Conservation (phyloP, 2,113 vertebrate species). For the Sinosuthora webbiana region DNA sequence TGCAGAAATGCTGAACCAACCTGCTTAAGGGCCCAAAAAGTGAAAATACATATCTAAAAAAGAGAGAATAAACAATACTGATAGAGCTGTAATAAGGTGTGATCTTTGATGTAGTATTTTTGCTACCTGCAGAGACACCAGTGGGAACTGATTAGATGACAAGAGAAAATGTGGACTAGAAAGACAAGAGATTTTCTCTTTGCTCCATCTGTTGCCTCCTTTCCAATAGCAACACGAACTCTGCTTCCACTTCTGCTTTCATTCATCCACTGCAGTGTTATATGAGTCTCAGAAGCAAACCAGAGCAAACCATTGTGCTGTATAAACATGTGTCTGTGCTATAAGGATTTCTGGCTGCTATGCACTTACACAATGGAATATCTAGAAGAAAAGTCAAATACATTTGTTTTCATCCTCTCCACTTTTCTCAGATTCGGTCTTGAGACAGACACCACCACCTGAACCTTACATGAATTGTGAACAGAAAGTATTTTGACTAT, state of each 20-base stretch:
- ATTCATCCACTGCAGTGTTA: not conserved
- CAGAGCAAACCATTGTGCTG: not conserved
- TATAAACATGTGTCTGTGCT: not conserved
- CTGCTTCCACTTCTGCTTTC: constrained; percentile 1
- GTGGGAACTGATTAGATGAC: not conserved
- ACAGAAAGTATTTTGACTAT: not conserved
- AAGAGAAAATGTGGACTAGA: not conserved
- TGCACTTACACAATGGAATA: not conserved
- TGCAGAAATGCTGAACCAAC: not conserved
- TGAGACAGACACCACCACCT: not conserved
- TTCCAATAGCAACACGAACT: not conserved
- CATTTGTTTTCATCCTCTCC: not conserved
- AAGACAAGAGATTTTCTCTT: not conserved
- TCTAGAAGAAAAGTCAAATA: not conserved
- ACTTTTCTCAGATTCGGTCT: not conserved
- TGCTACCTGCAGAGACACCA: not conserved
- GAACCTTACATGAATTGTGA: not conserved
- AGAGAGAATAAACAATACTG: not conserved
- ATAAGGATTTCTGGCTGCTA: not conserved
- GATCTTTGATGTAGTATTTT: not conserved
- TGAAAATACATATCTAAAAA: not conserved
- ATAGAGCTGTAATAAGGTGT: not conserved
- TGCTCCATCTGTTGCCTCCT: constrained; percentile 1
- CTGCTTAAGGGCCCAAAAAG: not conserved
- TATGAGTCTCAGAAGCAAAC: not conserved